Conservation (phyloP, 2,113 vertebrate species). For the Ascaphus truei region DNA sequence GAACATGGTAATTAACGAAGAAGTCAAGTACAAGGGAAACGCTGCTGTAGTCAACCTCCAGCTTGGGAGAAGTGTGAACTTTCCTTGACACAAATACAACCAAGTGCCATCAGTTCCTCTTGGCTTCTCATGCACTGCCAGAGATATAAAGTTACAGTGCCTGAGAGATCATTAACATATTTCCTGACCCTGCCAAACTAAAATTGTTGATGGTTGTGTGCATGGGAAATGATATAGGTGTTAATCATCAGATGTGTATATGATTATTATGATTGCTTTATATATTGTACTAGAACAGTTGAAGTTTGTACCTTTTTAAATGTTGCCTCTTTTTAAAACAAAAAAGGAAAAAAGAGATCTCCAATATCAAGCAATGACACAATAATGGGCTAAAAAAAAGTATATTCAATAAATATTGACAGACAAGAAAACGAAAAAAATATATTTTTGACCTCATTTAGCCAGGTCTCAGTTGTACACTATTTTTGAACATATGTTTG, state of each 20-base stretch:
- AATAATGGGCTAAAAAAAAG: no score
- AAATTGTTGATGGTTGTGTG: constrained; percentile 27
- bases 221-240: constrained; percentile 11
- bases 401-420: no score
- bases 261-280: neutral
- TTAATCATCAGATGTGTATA: constrained; percentile 17
- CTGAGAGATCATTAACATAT: constrained; percentile 31
- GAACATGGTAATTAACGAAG: constrained; percentile 29
- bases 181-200: constrained; percentile 21
- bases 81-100: constrained; percentile 30
- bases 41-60: constrained; percentile 24
- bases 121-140: constrained; percentile 34
- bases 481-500: no score
- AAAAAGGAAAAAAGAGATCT: no score
- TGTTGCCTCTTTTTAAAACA: neutral
- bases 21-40: constrained; percentile 18
- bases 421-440: no score
- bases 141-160: constrained; percentile 26
- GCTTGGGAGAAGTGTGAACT: constrained; percentile 38
- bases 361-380: no score
- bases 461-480: no score
- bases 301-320: neutral
- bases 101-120: constrained; percentile 33
- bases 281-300: neutral
- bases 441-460: no score